phyloP scores from a whole-genome alignment of 1,140 invertebrate species.

The Hermetia illucens region DNA sequence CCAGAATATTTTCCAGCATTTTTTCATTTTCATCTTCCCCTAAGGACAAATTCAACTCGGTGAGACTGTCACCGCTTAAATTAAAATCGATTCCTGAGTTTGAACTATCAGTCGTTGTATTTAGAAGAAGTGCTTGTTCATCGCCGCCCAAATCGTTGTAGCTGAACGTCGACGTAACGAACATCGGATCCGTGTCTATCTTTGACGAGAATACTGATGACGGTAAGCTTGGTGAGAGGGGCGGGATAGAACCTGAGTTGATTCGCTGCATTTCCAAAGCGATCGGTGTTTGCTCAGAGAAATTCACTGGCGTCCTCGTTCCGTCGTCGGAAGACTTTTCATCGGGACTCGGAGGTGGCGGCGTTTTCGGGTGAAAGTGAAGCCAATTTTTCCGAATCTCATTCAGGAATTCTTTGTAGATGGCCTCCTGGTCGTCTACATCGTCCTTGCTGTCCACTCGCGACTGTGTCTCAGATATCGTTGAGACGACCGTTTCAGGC shows the following conservation, averaged over 20 bases:
- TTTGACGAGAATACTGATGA: conserved; percentile 5
- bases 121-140: conserved; percentile 18
- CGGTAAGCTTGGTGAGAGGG: conserved; percentile 21
- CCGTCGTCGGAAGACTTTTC: conserved; percentile 25
- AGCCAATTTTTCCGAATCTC: conserved; percentile 37
- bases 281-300: conserved; percentile 39
- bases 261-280: conserved; percentile 35
- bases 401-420: conserved; percentile 22
- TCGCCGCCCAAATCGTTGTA: conserved; percentile 25
- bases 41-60: conserved; percentile 21
- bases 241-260: conserved; percentile 15
- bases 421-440: too few species aligned
- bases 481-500: conserved; percentile 6
- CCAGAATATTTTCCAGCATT: conserved; percentile 29
- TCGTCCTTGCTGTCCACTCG: too few species aligned
- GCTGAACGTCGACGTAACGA: conserved; percentile 21
- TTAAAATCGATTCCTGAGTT: conserved; percentile 17
- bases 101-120: background rate
- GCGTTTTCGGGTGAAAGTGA: conserved; percentile 63
- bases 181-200: conserved; percentile 4
- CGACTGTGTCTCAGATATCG: background rate
- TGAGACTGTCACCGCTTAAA: conserved; percentile 25
- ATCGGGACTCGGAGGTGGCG: conserved; percentile 23
- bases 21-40: conserved; percentile 22
- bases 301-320: conserved; percentile 28